Base-by-base conservation (phyloP, 1,140 invertebrate genomes). In the Globodera ellingtonae region DNA sequence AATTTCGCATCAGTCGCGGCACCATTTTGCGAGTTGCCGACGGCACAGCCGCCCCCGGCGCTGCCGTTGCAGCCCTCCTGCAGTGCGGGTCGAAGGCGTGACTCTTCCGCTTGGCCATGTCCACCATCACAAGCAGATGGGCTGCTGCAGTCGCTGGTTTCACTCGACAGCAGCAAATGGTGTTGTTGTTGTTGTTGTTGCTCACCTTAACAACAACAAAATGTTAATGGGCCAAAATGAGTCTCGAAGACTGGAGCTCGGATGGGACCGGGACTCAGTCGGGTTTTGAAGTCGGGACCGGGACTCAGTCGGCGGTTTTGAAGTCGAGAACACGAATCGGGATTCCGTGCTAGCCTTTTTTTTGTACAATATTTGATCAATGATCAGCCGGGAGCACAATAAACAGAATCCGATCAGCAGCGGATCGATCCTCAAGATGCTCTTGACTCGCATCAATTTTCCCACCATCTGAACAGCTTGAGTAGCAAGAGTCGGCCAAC, bases 401-500 rank as follows among this genome's bases (percentile, higher is more conserved):
- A 2, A 35, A 35, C 35, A 35, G 35, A 35, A 35, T 35, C 35
- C 35, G 35, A 35, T 35, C 35, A 35, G 35, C 35, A 35, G 35
- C 35, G 35, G 35, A 35, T 2, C 35, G 35, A 35, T 35, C 35
- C 35, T 35, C 35, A 35, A 35, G 35, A 35, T 35, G 35, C 35
- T 35, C 35, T 35, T 35, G 35, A 35, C 35, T 52, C 5, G 4
- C 52, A 15, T 62, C 15, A 62, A 62, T 18, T 18, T n/a, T 3
- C 56, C 18, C 67, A 47, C 67, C 67, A 4, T 70, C 67, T 47
- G 67, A 70, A 47, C 67, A 48, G 48, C 81, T 83, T 35, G 81
- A 83, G 59, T 82, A 82, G 52, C 81, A 82, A 15, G 81, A 82
- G 78, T 82, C 81, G n/a, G 21, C 69, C 48, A 70, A 56, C 52